Percentiles rank a stretch among this genome's conserved stretches.
Conservation (phyloP, 2,113 vertebrate species). For the Gracilinanus agilis region DNA sequence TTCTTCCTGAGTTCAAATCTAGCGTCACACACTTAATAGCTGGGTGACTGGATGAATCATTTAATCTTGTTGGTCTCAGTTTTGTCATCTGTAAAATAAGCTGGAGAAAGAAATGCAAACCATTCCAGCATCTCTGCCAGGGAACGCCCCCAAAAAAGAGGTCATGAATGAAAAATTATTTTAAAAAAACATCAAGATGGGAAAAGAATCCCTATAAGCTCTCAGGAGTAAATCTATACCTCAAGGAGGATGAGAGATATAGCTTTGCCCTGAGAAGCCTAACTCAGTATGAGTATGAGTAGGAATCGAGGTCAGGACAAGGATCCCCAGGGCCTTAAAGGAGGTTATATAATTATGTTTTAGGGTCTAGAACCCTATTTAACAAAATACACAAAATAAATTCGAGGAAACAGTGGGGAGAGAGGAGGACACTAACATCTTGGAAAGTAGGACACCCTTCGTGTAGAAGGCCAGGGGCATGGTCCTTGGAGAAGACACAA, state of each 20-base stretch:
- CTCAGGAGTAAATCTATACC: not conserved
- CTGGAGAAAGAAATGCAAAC: not conserved
- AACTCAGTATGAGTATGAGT: too few species aligned
- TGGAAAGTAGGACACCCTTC: not conserved
- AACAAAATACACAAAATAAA: not conserved
- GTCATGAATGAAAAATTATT: not conserved
- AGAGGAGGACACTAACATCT: not conserved
- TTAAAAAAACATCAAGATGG: not conserved
- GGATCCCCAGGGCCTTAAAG: not conserved
- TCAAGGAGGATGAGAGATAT: not conserved
- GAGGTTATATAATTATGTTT: not conserved
- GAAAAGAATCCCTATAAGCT: not conserved
- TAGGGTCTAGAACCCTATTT: not conserved
- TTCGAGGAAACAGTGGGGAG: not conserved
- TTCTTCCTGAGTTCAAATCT: not conserved
- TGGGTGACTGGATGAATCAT: not conserved
- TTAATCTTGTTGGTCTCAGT: not conserved
- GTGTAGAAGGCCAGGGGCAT: too few species aligned
- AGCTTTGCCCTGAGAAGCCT: too few species aligned
- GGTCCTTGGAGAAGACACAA: too few species aligned
- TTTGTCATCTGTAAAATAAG: not conserved
- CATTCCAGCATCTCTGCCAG: not conserved
- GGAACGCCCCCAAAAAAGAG: not conserved
- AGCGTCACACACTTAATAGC: not conserved
- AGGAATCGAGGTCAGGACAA: not conserved